A percentile compares a stretch with the other conserved stretches of the same genome.
phyloP scores from a whole-genome alignment of 1,140 invertebrate genomes.

The Dendrolimus kikuchii region DNA sequence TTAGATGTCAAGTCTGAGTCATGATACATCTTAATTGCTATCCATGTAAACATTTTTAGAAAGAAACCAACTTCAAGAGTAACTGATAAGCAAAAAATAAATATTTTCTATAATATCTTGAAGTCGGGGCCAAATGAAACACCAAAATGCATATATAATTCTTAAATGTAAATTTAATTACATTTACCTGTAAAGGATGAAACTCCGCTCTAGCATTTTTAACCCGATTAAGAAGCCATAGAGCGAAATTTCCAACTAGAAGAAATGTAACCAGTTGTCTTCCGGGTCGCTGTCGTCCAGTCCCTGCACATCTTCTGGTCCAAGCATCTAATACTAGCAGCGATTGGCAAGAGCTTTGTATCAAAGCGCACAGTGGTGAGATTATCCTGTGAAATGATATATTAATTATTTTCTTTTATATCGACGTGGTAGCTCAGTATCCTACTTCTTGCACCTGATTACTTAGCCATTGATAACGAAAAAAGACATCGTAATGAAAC shows the following conservation, averaged over 20 bases:
- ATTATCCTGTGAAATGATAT: constrained; percentile 38
- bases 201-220: constrained; percentile 77
- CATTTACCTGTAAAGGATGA: constrained; percentile 71
- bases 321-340: constrained; percentile 84
- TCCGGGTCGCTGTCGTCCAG: constrained; percentile 75
- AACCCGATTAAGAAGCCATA: constrained; percentile 84
- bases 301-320: constrained; percentile 77
- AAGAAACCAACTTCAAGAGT: too few relatives aligned
- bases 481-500: too few relatives aligned
- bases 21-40: too few relatives aligned
- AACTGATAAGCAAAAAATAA: too few relatives aligned
- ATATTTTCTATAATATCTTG: too few relatives aligned
- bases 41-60: too few relatives aligned
- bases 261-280: constrained; percentile 85
- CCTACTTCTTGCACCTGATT: too few relatives aligned
- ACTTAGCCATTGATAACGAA: too few relatives aligned
- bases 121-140: too few relatives aligned
- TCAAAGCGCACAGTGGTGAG: constrained; percentile 66
- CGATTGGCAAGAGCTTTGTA: constrained; percentile 83
- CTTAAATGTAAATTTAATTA: constrained; percentile 3
- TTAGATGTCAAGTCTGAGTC: too few relatives aligned
- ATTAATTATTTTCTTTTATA: not conserved
- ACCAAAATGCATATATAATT: not conserved
- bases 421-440: not conserved
- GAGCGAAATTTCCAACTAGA: constrained; percentile 83